Conservation (phyloP, 2,797 vertebrate species). For the Lepidocolaptes lacrymiger region DNA sequence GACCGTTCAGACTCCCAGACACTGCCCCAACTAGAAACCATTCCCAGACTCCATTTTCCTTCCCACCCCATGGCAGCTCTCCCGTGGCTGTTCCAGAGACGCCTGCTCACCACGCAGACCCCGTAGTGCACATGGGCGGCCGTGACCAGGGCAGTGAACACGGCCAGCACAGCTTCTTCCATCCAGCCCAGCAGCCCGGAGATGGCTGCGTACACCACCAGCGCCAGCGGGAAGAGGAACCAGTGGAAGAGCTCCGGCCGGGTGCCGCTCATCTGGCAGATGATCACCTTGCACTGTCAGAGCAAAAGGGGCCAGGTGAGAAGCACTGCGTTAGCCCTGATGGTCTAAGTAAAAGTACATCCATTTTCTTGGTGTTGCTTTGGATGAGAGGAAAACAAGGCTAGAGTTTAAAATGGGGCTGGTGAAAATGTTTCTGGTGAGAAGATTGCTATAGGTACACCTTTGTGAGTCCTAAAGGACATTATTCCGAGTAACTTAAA, state of each 20-base stretch:
- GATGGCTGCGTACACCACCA: slow-evolving; percentile 12
- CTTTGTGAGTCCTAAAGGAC: background rate
- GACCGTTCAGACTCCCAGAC: background rate
- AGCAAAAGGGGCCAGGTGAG: background rate
- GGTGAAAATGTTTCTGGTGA: background rate
- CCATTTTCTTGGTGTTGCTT: background rate
- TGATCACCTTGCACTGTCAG: slow-evolving; percentile 58
- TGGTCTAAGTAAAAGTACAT: background rate
- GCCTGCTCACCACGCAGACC: slow-evolving; percentile 53
- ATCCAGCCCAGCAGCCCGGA: background rate
- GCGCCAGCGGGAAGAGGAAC: slow-evolving; percentile 52
- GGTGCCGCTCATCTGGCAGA: slow-evolving; percentile 67
- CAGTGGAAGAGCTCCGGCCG: slow-evolving; percentile 47
- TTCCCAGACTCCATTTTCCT: background rate
- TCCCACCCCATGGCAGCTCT: background rate
- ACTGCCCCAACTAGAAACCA: rapidly evolving
- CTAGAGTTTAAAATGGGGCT: background rate
- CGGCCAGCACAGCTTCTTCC: background rate
- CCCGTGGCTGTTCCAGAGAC: rapidly evolving
- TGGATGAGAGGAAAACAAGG: background rate
- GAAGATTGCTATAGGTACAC: background rate
- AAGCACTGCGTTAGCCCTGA: rapidly evolving
- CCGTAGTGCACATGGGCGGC: slow-evolving; percentile 61
- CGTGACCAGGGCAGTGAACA: background rate
- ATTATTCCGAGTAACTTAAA: background rate